Evolutionary conservation across 2,113 vertebrate genomes (phyloP).

Genomic region (Melanotaenia duboulayi): DNA sequence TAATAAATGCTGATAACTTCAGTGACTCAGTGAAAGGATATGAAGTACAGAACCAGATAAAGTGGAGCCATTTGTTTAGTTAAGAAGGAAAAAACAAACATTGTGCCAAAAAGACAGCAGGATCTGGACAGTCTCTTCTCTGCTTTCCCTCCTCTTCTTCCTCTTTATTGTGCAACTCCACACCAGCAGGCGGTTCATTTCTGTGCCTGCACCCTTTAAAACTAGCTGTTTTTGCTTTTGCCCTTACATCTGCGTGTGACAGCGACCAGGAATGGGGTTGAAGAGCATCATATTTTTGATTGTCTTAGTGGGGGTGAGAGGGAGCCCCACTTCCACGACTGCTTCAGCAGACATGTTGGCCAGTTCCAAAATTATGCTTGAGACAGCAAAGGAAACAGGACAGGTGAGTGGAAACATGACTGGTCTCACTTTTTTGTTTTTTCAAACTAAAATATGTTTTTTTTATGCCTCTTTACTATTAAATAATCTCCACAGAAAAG

Average conservation of each 20-base stretch:
- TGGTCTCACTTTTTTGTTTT: background rate
- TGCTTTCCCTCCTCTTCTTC: slow-evolving; percentile 17
- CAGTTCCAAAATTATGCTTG: slow-evolving; percentile 38
- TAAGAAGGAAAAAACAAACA: slow-evolving; percentile 23
- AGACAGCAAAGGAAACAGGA: background rate
- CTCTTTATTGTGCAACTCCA: slow-evolving; percentile 46
- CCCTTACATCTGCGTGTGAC: background rate
- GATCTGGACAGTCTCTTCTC: slow-evolving; percentile 65
- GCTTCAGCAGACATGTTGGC: background rate
- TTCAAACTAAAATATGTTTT: background rate
- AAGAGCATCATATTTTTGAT: slow-evolving; percentile 37
- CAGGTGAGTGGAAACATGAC: slow-evolving; percentile 54
- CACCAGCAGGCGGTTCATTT: slow-evolving; percentile 44
- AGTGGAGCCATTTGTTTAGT: slow-evolving; percentile 52
- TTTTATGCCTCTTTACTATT: background rate
- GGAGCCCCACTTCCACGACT: slow-evolving; percentile 20
- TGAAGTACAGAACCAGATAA: slow-evolving; percentile 35
- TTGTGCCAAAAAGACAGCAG: slow-evolving; percentile 27
- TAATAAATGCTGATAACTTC: slow-evolving; percentile 23
- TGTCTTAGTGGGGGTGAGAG: slow-evolving; percentile 35
- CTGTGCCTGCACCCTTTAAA: slow-evolving; percentile 20
- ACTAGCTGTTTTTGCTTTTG: slow-evolving; percentile 8
- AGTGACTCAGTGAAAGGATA: background rate
- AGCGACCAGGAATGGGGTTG: slow-evolving; percentile 44
- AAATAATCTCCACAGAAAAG: background rate